A percentile compares a stretch with the other conserved stretches of the same genome.
These are phyloP conservation scores for Steinernema khuongi DNA, from an alignment of 1,140 invertebrate species.

Conservation along the genomic window DNA sequence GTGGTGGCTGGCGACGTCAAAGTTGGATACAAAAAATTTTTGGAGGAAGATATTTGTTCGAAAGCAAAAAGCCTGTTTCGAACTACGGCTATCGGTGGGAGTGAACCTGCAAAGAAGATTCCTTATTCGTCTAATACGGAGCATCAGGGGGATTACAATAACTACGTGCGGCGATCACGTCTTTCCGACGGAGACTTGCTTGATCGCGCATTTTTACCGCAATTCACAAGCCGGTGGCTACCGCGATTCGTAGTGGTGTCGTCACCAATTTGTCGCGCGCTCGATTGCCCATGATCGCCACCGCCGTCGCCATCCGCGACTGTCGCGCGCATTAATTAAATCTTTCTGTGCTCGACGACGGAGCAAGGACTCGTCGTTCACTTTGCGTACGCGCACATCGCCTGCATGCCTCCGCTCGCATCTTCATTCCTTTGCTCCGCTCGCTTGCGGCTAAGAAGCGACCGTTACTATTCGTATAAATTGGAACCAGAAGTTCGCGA, in stretches of 20 bases:
- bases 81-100: no score
- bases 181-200: no score
- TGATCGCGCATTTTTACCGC: slow-evolving; percentile 10
- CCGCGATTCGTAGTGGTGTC: background rate
- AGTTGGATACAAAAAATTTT: no score
- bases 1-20: no score
- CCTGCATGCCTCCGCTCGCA: slow-evolving; percentile 5
- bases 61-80: no score
- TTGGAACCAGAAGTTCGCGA: no score
- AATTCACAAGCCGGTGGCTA: background rate
- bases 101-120: no score
- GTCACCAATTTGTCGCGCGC: slow-evolving; percentile 11
- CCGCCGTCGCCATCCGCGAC: background rate
- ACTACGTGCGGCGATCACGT: no score
- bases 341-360: background rate
- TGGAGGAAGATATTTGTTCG: no score
- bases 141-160: no score
- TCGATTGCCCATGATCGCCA: slow-evolving; percentile 14
- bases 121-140: no score
- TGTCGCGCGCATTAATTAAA: slow-evolving; percentile 15
- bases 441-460: background rate
- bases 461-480: background rate
- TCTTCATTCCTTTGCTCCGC: background rate
- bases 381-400: background rate
- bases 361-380: slow-evolving; percentile 8